phyloP scores from a whole-genome alignment of 53 echinoderm and acorn worm species.

The Stichopus horrens region DNA sequence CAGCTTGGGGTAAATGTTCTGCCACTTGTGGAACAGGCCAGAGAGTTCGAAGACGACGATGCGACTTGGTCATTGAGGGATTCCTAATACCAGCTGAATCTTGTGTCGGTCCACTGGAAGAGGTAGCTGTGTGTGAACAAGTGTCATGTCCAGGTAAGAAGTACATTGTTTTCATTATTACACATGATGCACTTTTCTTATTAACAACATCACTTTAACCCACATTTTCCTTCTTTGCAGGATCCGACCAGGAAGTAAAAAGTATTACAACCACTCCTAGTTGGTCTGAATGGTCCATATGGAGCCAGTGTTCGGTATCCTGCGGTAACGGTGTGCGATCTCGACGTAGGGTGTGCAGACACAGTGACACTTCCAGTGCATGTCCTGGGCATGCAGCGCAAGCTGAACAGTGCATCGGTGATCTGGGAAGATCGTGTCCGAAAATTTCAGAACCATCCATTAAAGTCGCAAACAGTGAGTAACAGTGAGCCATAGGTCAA shows the following conservation, averaged over 20 bases:
- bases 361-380: background rate
- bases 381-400: background rate
- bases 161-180: too few species aligned
- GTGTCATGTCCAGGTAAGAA: conserved; percentile 5
- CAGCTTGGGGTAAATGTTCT: conserved; percentile 63
- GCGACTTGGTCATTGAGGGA: conserved; percentile 27
- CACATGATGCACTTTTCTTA: too few species aligned
- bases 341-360: conserved; percentile 37
- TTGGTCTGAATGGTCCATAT: conserved; percentile 53
- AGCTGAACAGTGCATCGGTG: background rate
- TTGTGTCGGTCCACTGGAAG: conserved; percentile 27
- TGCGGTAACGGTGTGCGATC: conserved; percentile 50
- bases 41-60: conserved; percentile 48
- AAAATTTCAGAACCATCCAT: background rate
- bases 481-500: background rate
- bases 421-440: background rate
- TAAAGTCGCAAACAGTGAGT: background rate
- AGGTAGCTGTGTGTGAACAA: background rate
- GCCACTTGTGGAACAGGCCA: conserved; percentile 55
- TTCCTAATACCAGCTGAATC: background rate
- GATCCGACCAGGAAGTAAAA: too few species aligned
- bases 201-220: too few species aligned
- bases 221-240: too few species aligned
- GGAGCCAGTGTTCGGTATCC: conserved; percentile 41
- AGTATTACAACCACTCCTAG: background rate